A percentile compares a stretch with the other conserved stretches of the same genome.
Evolutionary conservation across 2,888 invertebrate species (phyloP).

Genomic region (Psococerastis gibbosa): DNA sequence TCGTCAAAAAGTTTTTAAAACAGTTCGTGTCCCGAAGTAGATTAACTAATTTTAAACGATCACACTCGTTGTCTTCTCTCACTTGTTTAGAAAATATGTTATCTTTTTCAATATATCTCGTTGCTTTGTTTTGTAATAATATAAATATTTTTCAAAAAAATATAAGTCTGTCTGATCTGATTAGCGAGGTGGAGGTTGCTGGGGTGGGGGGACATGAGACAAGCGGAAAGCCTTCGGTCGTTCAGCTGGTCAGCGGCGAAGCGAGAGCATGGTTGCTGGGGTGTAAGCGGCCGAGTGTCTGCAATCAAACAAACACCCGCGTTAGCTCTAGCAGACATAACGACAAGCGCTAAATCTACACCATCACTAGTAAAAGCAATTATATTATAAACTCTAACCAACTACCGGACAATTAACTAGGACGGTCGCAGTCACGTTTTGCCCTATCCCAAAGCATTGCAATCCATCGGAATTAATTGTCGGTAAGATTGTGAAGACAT

Average conservation of each 20-base stretch:
- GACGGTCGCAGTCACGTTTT: no score
- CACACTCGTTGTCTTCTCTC: neutral
- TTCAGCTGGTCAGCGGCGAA: neutral
- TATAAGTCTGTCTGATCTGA: neutral
- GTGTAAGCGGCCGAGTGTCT: neutral
- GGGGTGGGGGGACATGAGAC: neutral
- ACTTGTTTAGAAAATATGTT: neutral
- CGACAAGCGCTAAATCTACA: no score
- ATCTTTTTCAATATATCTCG: neutral
- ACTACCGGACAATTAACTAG: no score
- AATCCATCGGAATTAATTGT: no score
- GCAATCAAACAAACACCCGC: conserved; percentile 2
- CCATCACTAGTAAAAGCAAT: no score
- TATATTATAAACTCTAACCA: no score
- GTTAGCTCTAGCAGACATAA: no score
- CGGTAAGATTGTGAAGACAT: no score
- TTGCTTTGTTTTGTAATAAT: neutral
- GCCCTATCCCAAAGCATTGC: no score
- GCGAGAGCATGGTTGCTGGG: conserved; percentile 9
- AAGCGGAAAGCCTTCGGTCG: neutral
- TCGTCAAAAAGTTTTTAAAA: no score
- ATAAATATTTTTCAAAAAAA: neutral
- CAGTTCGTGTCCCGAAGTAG: no score
- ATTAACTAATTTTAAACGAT: no score
- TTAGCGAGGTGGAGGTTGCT: neutral